phyloP scores from a whole-genome alignment of 2,797 vertebrate species.

The Rhinoraja longicauda region DNA sequence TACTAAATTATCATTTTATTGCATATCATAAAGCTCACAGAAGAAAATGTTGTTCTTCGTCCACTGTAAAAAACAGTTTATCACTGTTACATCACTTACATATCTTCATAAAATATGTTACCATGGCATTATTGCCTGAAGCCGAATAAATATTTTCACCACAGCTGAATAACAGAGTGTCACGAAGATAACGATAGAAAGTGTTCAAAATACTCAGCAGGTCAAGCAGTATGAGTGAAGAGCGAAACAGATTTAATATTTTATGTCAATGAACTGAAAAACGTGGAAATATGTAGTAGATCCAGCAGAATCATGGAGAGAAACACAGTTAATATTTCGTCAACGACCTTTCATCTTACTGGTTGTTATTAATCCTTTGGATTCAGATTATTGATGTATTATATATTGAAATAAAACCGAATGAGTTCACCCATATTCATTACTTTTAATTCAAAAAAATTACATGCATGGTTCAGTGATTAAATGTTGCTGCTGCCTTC shows the following conservation, averaged over 20 bases:
- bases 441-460: background rate
- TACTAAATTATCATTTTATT: background rate
- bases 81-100: background rate
- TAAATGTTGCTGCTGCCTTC: background rate
- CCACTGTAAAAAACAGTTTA: background rate
- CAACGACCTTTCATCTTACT: no score
- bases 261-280: no score
- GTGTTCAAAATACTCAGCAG: no score
- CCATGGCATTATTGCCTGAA: background rate
- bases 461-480: background rate
- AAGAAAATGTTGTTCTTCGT: background rate
- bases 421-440: background rate
- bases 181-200: background rate
- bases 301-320: no score
- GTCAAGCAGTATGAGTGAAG: no score
- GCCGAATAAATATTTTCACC: background rate
- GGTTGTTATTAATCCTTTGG: background rate
- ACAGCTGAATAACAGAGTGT: background rate
- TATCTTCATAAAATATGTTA: background rate
- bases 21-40: background rate
- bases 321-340: no score
- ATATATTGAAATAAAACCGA: background rate
- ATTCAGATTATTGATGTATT: background rate
- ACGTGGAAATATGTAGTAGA: no score
- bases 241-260: no score